phyloP scores from a whole-genome alignment of 2,888 invertebrate species.

The Taenaris catops region DNA sequence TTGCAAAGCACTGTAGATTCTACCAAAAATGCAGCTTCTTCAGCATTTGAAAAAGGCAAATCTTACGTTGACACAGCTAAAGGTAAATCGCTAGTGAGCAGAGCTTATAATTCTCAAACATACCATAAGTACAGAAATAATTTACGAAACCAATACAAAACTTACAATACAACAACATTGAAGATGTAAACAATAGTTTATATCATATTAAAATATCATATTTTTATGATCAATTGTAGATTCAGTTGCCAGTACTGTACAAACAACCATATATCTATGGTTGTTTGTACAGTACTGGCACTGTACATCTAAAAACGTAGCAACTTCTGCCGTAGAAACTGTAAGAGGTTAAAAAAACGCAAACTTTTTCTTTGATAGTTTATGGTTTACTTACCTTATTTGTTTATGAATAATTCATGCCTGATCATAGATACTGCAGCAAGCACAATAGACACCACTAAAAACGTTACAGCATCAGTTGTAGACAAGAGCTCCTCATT shows the following conservation, averaged over 20 bases:
- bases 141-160: no score
- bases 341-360: conserved; percentile 42
- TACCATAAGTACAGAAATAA: no score
- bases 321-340: conserved; percentile 40
- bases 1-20: conserved; percentile 34
- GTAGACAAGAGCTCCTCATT: conserved; percentile 50
- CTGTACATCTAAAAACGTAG: conserved; percentile 46
- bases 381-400: neutral
- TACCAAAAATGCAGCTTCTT: conserved; percentile 32
- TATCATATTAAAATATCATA: no score
- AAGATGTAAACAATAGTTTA: no score
- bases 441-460: conserved; percentile 56
- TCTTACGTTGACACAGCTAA: conserved; percentile 28
- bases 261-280: conserved; percentile 48
- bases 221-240: conserved; percentile 30
- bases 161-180: no score
- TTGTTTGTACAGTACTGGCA: no score
- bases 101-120: no score
- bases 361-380: neutral
- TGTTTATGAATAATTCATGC: conserved; percentile 1
- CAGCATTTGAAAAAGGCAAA: conserved; percentile 33
- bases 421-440: conserved; percentile 26
- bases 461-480: conserved; percentile 61
- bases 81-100: no score
- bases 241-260: conserved; percentile 38